Evolutionary conservation across 2,113 vertebrate species (phyloP), one percentile per base, ranked within the genome.

Genomic region (Poecilia latipinna): DNA sequence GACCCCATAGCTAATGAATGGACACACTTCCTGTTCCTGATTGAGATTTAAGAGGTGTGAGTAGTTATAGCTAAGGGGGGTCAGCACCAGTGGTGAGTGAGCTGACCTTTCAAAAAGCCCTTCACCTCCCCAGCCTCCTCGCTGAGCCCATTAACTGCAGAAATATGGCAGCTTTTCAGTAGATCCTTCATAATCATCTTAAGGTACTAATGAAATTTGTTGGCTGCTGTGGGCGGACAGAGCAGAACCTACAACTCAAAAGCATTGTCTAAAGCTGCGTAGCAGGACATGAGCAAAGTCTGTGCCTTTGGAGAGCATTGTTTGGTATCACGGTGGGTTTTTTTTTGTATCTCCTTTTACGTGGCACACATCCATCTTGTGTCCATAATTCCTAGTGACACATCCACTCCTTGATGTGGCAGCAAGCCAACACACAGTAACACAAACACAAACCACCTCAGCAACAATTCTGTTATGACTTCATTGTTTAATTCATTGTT

Each of bases 41-140:
- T 88, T 88, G 86, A 92, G 89, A 91, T 91, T 88, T 91, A 93
- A 90, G 87, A 91, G 87, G 85, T 66, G 80, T 81, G 79, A 77
- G 79, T 70, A 67, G 77, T 78, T 77, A 68, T 74, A 78, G 74
- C 78, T 81, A 86, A 77, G 78, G 90, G 88, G 85, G 90, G 81
- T 89, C 77, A 81, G 79, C 75, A 37, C 69, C 74, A 66, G 77
- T 61, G 79, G 81, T 83, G 90, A 88, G 88, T 88, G 75, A 85
- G 84, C 78, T 82, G 84, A 93, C 90, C 91, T 90, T 84, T 86
- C 70, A 42, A 73, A 80, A 84, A 84, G 87, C 73, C 78, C 85
- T 86, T 88, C 86, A 86, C 88, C 86, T 84, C 85, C 12, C 54
- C 61, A 66, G 79, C 74, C 68, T 79, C 83, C 81, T 60, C n/a